Evolutionary conservation across 2,797 vertebrate genomes (phyloP).

Genomic region (Phaenicophaeus curvirostris): DNA sequence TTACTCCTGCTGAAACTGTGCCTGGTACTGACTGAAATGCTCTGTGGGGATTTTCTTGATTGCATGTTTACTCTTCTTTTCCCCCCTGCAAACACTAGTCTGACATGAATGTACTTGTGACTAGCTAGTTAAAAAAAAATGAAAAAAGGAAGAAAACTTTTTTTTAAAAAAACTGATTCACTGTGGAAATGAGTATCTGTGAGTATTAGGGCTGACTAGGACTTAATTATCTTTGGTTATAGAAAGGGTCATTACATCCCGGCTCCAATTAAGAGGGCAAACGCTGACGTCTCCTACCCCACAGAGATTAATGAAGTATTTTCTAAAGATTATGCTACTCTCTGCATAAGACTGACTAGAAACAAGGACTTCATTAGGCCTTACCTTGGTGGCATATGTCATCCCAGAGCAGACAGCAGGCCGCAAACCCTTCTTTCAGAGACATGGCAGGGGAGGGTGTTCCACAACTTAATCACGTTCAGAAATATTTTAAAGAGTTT

Average conservation of each 20-base stretch:
- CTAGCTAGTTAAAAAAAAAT: background rate
- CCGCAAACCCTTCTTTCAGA: background rate
- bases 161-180: background rate
- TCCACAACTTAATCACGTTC: background rate
- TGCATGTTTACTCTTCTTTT: conserved; percentile 31
- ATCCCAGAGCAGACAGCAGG: background rate
- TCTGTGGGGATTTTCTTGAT: background rate
- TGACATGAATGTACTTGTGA: background rate
- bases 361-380: background rate
- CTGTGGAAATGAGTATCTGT: background rate
- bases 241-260: conserved; percentile 4
- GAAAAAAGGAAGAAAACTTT: background rate
- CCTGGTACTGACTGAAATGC: conserved; percentile 11
- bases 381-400: background rate
- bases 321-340: background rate
- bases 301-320: background rate
- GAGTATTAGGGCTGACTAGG: background rate
- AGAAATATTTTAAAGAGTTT: background rate
- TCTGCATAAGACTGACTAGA: background rate
- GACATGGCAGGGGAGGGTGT: background rate
- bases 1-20: background rate
- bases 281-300: background rate
- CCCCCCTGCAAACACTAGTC: background rate
- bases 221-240: conserved; percentile 3
- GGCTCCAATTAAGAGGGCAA: conserved; percentile 23